Base-by-base conservation (phyloP, 2,113 vertebrate species). In the Cottus gobio region DNA sequence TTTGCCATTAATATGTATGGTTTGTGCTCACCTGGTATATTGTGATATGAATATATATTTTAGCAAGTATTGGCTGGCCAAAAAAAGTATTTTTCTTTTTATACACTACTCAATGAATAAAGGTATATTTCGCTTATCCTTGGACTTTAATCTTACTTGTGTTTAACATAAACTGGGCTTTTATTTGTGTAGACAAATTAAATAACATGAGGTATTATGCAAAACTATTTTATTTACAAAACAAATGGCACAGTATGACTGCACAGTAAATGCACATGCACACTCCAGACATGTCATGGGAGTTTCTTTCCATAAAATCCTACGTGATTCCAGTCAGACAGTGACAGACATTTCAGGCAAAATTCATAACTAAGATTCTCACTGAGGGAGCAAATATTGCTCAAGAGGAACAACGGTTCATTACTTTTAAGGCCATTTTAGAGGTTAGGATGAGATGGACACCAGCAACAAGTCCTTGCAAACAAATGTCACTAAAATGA, bases 191-290 rank as follows among this genome's bases (percentile, higher is more conserved):
- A 37, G 1, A 22, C 15, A 28, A 20, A n/a, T 69, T 28, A 22
- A 57, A 31, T 22, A 18, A 75, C 44, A 26, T 13, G 1, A 28
- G 5, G 39, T 89, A 91, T 96, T 97, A 97, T 98, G 97, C 97
- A 99, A 98, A 99, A 97, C 94, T 96, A 97, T 87, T 97, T 93
- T 99, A 99, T 99, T 99, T 99, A 98, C 97, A 99, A 96, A 97
- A 94, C 82, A 92, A 95, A 97, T 97, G 97, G 96, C 96, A 98
- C 96, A 96, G 93, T 96, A 96, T 96, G 95, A 96, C 94, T 96
- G 95, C 94, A 96, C 95, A 96, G 95, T 96, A 91, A 88, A 96
- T 96, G 95, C 94, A 96, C 96, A 96, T 96, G 96, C 96, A 96
- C 93, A 96, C 95, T 93, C 95, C 96, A 95, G 91, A 96, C 95